These are phyloP conservation scores for Agapornis roseicollis DNA, from an alignment of 2,113 vertebrate genomes.

Conservation along the genomic window DNA sequence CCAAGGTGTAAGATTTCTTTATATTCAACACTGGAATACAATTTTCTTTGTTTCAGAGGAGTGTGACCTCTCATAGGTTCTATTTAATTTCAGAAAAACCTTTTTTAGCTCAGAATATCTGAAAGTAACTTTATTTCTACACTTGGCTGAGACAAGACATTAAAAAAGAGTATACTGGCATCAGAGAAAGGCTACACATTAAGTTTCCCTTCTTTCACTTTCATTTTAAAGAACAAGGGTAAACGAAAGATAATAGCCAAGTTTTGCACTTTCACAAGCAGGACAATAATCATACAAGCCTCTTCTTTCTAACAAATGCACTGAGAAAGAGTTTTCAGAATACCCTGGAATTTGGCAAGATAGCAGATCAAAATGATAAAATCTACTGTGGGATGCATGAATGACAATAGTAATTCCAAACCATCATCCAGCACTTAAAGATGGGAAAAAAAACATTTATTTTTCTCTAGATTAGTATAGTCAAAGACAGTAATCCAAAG, in stretches of 20 bases:
- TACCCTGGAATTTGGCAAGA: not conserved
- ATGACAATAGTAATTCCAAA: not conserved
- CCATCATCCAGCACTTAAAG: not conserved
- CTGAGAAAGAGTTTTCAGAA: not conserved
- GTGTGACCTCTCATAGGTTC: not conserved
- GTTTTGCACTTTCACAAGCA: not conserved
- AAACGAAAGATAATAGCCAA: not conserved
- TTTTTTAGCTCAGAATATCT: not conserved
- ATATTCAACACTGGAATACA: not conserved
- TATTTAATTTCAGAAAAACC: not conserved
- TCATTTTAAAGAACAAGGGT: not conserved
- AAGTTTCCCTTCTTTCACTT: not conserved
- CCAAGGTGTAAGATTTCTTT: not conserved
- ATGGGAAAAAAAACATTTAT: not conserved
- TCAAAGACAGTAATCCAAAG: not conserved
- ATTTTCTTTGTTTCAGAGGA: not conserved
- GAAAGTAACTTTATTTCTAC: not conserved
- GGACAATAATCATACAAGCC: not conserved
- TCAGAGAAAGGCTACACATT: rapidly evolving
- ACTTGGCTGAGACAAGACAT: not conserved
- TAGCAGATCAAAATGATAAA: not conserved
- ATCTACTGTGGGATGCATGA: not conserved
- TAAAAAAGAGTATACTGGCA: not conserved
- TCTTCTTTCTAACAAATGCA: not conserved
- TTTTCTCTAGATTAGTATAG: not conserved